Conservation (phyloP, 1,140 invertebrate species). For the Megalonaias nervosa region DNA sequence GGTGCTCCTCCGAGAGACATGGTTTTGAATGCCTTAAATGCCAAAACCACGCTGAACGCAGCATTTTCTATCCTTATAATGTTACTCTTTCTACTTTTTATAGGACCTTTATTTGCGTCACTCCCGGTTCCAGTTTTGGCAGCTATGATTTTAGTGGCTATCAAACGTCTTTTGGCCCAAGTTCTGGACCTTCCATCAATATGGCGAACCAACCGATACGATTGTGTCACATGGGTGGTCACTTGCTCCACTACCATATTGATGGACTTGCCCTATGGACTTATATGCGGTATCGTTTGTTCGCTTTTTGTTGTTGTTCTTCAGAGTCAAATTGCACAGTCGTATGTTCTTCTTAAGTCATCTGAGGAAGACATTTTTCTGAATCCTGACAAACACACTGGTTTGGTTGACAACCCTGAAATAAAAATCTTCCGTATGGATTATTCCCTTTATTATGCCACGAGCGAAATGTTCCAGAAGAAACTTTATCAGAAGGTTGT, state of each 20-base stretch:
- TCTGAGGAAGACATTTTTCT: no score
- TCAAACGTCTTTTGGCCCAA: conserved; percentile 91
- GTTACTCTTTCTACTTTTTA: conserved; percentile 71
- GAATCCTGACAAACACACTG: no score
- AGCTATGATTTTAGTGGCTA: conserved; percentile 89
- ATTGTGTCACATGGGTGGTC: conserved; percentile 53
- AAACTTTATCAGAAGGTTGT: not conserved
- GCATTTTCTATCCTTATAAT: conserved; percentile 69
- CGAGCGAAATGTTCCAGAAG: conserved; percentile 15
- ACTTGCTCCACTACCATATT: conserved; percentile 44
- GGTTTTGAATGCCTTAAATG: conserved; percentile 41
- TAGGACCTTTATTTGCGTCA: conserved; percentile 65
- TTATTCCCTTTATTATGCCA: conserved; percentile 23
- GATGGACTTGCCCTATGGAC: conserved; percentile 51
- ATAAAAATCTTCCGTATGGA: conserved; percentile 16
- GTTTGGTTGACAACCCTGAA: not conserved
- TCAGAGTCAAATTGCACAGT: conserved; percentile 12
- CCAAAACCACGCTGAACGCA: conserved; percentile 35
- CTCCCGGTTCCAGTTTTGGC: conserved; percentile 81
- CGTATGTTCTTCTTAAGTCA: not conserved
- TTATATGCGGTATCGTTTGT: conserved; percentile 47
- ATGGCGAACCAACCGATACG: conserved; percentile 72
- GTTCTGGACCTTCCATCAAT: conserved; percentile 69
- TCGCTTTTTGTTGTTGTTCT: conserved; percentile 36
- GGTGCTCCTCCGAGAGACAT: conserved; percentile 87